Conservation (phyloP, 2,888 invertebrate species). For the Thymelicus sylvestris region DNA sequence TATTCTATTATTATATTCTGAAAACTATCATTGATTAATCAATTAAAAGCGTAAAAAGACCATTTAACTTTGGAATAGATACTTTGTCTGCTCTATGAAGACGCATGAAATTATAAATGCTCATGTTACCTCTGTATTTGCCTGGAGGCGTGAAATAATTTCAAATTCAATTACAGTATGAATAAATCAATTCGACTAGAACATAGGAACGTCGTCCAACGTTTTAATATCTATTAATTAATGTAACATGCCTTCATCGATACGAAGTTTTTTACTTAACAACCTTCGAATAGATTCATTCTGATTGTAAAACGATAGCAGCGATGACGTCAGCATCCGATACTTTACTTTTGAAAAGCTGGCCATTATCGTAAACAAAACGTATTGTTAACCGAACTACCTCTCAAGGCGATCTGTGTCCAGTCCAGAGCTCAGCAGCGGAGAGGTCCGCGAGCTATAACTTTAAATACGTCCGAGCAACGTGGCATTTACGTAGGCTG, state of each 20-base stretch:
- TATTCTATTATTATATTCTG: too few relatives aligned
- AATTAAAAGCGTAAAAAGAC: too few relatives aligned
- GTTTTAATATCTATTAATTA: conserved; percentile 33
- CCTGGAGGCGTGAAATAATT: conserved; percentile 35
- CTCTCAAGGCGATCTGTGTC: conserved; percentile 22
- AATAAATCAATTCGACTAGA: conserved; percentile 31
- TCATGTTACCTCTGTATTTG: conserved; percentile 4
- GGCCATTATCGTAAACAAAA: conserved; percentile 33
- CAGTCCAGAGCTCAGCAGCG: conserved; percentile 17
- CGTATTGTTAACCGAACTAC: conserved; percentile 24
- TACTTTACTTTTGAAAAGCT: conserved; percentile 14
- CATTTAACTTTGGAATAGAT: too few relatives aligned
- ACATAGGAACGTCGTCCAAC: conserved; percentile 3
- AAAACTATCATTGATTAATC: too few relatives aligned
- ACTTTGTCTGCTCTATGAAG: too few relatives aligned
- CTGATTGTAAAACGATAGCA: conserved; percentile 27
- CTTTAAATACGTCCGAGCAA: conserved; percentile 59
- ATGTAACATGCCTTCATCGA: conserved; percentile 26
- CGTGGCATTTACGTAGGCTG: conserved; percentile 66
- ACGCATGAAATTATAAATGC: neutral
- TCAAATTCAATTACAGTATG: conserved; percentile 34
- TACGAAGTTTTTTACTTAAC: conserved; percentile 28
- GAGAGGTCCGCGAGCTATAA: conserved; percentile 51
- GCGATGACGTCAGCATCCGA: conserved; percentile 11
- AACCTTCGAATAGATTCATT: conserved; percentile 13